Base-by-base conservation (phyloP, 2,888 invertebrate genomes). In the Blastobasis lacticolella region DNA sequence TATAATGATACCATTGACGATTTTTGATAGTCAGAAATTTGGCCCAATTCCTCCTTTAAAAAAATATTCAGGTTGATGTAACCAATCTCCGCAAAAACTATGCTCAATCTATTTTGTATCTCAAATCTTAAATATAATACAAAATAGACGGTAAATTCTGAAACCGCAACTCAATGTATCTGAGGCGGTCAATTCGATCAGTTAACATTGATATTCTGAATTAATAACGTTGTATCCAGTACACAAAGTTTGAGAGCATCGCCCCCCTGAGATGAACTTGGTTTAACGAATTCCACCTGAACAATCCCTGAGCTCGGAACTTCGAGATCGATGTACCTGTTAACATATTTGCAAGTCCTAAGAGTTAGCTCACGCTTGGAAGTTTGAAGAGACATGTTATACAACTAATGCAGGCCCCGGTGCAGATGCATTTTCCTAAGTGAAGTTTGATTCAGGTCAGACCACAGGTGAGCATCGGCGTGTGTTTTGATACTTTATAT, bases 311-410 rank as follows among this genome's bases (percentile, higher is more conserved):
- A 67, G 67, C 66, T 61, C 54, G 52, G 60, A 66, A 65, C 67
- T 66, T 53, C 55, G 61, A 68, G 70, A 74, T 75, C 69, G 71
- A 76, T 76, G 71, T 65, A 73, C 70, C 71, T 76, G 74, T 73
- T 73, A 77, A 61, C 69, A 64, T 67, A 70, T 67, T 69, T 64
- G 65, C 61, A 67, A 66, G 61, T 67, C 58, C 54, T 54, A 61
- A 50, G 58, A 23, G 23, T 23, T 23, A 23, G 23, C 23, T 23
- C 54, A 54, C 52, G 48, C 49, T 44, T 45, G 48, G 46, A 58
- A 63, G 56, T 66, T 64, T 52, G 56, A 52, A 54, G 45, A 38
- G 53, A 43, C 42, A 54, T 54, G 48, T 61, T 55, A 55, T 57
- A 49, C 44, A 55, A 48, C 50, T 52, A 49, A 54, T 56, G 52